Base-by-base conservation (phyloP, 2,888 invertebrate genomes). In the Athetis lepigone region DNA sequence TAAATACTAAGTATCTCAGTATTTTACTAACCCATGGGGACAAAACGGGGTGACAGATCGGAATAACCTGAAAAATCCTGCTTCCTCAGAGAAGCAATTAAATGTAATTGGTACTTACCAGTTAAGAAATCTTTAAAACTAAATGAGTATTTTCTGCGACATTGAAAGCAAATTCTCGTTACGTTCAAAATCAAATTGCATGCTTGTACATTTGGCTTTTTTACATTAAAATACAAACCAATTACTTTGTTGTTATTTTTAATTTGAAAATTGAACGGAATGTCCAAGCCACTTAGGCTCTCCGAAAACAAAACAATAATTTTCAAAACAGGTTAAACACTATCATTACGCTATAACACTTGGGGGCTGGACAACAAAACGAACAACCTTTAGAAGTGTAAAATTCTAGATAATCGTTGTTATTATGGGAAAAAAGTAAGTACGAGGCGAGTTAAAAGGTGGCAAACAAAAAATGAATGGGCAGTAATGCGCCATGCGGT, bases 381-480 rank as follows among this genome's bases (percentile, higher is more conserved):
- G 19, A 55, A 36, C 8, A 49, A n/a, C 6, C 51, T 72, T 55
- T 57, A 54, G 21, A 64, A 64, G 64, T 66, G 79, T 68, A 79
- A 78, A 81, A 74, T 77, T 79, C 67, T 68, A 70, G 71, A 76
- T 84, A 85, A 84, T 83, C 37, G 73, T 61, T 42, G 79, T 70
- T 68, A 79, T 82, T 82, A 79, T 49, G 61, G 45, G 43, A 63
- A 73, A 75, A 66, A 59, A 55, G 60, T 16, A 57, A 33, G 4
- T 33, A 4, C 33, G 13, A 33, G 33, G 54, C 49, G 37, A 63
- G 55, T 29, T 75, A 70, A 75, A 42, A 63, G 63, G 25, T 42
- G 16, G 7, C 16, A 13, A 25, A 63, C 57, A 84, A 85, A 85
- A 83, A 82, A 46, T 49, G 54, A 75, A 85, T 80, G 78, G 72